A percentile compares a stretch with the other conserved stretches of the same genome.
phyloP scores from a whole-genome alignment of 1,140 invertebrate genomes.

The Rhizoglyphus robini region DNA sequence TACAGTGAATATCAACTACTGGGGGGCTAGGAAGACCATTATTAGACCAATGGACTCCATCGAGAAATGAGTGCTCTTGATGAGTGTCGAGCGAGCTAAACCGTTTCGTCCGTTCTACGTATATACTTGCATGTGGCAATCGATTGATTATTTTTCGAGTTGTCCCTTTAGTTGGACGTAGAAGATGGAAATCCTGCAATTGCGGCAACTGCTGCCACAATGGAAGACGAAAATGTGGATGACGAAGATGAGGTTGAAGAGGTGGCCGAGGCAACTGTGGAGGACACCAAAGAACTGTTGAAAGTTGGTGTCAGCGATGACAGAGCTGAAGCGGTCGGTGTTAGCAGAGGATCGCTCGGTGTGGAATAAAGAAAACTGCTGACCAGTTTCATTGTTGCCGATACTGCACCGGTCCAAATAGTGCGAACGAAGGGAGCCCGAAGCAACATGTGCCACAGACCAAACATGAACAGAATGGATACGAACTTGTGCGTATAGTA shows the following conservation, averaged over 20 bases:
- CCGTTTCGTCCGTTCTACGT: too few species aligned
- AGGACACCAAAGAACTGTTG: not conserved
- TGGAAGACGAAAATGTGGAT: not conserved
- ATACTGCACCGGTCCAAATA: not conserved
- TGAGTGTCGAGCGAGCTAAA: too few species aligned
- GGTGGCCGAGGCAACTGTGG: not conserved
- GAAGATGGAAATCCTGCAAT: constrained; percentile 5
- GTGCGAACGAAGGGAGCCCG: not conserved
- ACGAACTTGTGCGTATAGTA: constrained; percentile 3
- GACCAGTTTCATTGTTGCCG: not conserved
- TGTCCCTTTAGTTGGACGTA: not conserved
- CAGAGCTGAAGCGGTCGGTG: not conserved
- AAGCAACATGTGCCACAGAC: constrained; percentile 2
- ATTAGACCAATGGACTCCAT: too few species aligned
- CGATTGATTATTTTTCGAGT: too few species aligned
- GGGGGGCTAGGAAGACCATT: too few species aligned
- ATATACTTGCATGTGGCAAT: too few species aligned
- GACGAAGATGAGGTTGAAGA: not conserved
- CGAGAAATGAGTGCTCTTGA: too few species aligned
- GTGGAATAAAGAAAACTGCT: not conserved
- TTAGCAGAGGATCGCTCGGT: not conserved
- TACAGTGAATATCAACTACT: too few species aligned
- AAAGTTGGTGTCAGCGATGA: not conserved
- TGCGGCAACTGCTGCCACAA: not conserved
- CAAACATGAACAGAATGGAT: not conserved